A percentile compares a stretch with the other conserved stretches of the same genome.
Conservation (phyloP, 2,888 invertebrate genomes). For the Agrotis puta region DNA sequence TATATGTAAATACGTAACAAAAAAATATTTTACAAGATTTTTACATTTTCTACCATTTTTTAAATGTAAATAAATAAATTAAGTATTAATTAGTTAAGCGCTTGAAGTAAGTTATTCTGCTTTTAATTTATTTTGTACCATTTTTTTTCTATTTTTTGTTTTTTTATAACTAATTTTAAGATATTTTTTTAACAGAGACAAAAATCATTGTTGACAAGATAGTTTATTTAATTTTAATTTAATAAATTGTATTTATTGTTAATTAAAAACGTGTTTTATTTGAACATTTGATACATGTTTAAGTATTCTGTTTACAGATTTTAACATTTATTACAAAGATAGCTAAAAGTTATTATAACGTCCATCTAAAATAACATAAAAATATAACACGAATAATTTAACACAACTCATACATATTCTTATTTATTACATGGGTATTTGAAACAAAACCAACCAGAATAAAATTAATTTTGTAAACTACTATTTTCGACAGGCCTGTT, state of each 20-base stretch:
- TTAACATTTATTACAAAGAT: too few relatives aligned
- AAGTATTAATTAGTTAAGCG: slow-evolving; percentile 73
- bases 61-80: slow-evolving; percentile 75
- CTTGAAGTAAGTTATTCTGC: slow-evolving; percentile 73
- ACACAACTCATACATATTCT: too few relatives aligned
- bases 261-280: slow-evolving; percentile 63
- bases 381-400: too few relatives aligned
- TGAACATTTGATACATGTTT: too few relatives aligned
- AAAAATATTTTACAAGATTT: slow-evolving; percentile 48
- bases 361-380: too few relatives aligned
- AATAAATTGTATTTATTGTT: slow-evolving; percentile 89
- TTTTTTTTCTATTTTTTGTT: slow-evolving; percentile 60
- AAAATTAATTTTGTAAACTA: too few relatives aligned
- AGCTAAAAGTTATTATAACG: too few relatives aligned
- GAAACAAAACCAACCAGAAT: too few relatives aligned
- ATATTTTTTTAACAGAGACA: slow-evolving; percentile 56
- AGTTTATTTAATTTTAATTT: slow-evolving; percentile 81
- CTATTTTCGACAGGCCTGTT: too few relatives aligned
- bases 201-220: slow-evolving; percentile 73
- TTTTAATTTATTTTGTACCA: slow-evolving; percentile 78
- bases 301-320: too few relatives aligned
- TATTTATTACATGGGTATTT: too few relatives aligned
- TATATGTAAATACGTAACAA: slow-evolving; percentile 65
- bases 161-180: slow-evolving; percentile 49
- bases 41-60: slow-evolving; percentile 71